Base-by-base conservation (phyloP, 2,888 invertebrate genomes). In the Oegoconia quadripuncta region DNA sequence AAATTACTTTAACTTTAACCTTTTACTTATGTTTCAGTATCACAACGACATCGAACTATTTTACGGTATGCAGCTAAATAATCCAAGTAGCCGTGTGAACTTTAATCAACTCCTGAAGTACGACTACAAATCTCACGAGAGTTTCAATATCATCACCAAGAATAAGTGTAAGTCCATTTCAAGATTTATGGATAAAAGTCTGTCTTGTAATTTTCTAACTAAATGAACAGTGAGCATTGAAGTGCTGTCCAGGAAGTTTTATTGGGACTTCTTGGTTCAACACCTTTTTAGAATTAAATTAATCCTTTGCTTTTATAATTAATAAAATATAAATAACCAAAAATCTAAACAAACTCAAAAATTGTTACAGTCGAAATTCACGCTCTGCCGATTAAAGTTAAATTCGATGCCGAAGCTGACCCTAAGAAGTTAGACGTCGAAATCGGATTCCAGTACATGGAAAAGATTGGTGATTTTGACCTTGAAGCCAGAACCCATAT, bases 1-100 rank as follows among this genome's bases (percentile, higher is more conserved):
- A 18, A 9, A 9, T 22, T 2, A 3, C 22, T 22, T 22, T 22
- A 4, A 22, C 7, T 22, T 22, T 2, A 22, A 2, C 9, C 8
- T 22, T 22, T 3, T 4, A 9, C 9, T 22, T 5, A 22, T 22
- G 7, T 27, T 42, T 13, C 13, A 39, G 31, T 14, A 27, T 34
- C 83, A 72, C 52, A 89, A 90, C 48, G 88, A 89, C 31, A 51
- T 91, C 2, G 79, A 90, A 25, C 53, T 93, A 7, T 71, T 88
- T 14, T 92, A 93, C 57, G 92, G 93, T 1, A 72, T 81, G 0
- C 92, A 93, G 52, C 77, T 91, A 7, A 82, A 88, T 8, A 89
- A 90, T 22, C 75, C 89, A 26, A 74, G 75, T 15, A 90, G 91
- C 48, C 86, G 89, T 11, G 53, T 93, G 1, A 84, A 88, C 0